Base-by-base conservation (phyloP, 2,113 vertebrate species). In the Oncorhynchus masou region DNA sequence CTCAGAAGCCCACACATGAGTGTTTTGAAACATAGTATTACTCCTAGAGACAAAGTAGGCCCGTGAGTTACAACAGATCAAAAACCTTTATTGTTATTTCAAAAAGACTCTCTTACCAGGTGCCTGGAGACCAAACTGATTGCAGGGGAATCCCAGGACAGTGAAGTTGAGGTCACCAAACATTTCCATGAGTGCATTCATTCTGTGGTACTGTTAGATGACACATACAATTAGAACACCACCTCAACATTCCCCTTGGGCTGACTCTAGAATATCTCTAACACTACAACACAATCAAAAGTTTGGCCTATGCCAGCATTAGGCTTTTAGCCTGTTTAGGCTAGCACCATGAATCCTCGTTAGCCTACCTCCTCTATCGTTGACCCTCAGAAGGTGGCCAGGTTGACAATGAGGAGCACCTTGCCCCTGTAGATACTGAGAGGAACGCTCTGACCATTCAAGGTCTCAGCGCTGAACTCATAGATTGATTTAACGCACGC, bases 141-240 rank as follows among this genome's bases (percentile, higher is more conserved):
- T 95, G 82, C 93, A 93, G 65, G 91, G 73, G 78, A 95, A 94
- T 78, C 87, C 93, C 22, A 95, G 86, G n/a, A 95, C 83, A 29
- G 88, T 90, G 81, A 95, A 94, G 78, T 85, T 85, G 75, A 71
- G 81, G 68, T 86, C 73, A 1, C 84, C 88, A 71, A 91, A 93
- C 87, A 89, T 91, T 79, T 95, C 91, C 91, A 93, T 94, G 64
- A 94, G 93, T 92, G 93, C 91, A 92, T 95, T 95, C 91, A 95
- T 76, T 78, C 88, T 80, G 78, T 91, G 92, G 77, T 93, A 94
- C 94, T 95, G 68, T 25, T 70, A 39, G n/a, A 62, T 22, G 60
- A 51, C 45, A 51, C 15, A 59, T 64, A 20, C 15, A n/a, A 60
- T n/a, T 5, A 62, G 5, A 79, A 68, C 4, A 82, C 71, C 49